phyloP scores from a whole-genome alignment of 2,888 invertebrate genomes.

The Teleogryllus oceanicus region DNA sequence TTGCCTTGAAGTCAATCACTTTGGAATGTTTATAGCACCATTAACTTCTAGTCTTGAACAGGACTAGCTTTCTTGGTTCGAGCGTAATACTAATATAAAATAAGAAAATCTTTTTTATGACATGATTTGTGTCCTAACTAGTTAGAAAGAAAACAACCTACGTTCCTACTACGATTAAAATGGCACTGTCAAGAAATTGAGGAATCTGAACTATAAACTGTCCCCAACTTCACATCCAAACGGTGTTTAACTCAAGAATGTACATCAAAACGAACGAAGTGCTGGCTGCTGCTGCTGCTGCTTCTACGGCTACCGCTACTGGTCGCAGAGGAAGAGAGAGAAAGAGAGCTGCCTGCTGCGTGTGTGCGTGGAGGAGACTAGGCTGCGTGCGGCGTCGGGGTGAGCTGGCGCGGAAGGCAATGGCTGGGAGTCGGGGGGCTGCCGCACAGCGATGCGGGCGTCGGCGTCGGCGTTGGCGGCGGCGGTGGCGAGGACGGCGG shows the following conservation, averaged over 20 bases:
- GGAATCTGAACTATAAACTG: slow-evolving; percentile 1
- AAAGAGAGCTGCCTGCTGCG: no score
- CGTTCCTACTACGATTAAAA: not conserved
- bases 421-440: no score
- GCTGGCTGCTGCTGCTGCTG: slow-evolving; percentile 5
- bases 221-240: slow-evolving; percentile 18
- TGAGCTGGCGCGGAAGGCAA: no score
- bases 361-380: no score
- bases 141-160: not conserved
- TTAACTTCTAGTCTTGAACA: not conserved
- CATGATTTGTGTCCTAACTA: no score
- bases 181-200: slow-evolving; percentile 10
- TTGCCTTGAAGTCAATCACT: not conserved
- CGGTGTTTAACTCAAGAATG: not conserved
- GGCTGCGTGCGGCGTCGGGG: no score
- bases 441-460: no score
- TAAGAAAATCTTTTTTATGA: no score
- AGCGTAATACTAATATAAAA: not conserved
- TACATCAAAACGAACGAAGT: not conserved
- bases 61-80: not conserved
- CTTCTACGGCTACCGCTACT: not conserved
- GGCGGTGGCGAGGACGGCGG: no score
- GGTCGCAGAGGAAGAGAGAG: no score
- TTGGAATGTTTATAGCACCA: slow-evolving; percentile 11
- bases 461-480: no score